These are phyloP conservation scores for Autographa pulchrina DNA, from an alignment of 2,888 invertebrate species.

Conservation along the genomic window DNA sequence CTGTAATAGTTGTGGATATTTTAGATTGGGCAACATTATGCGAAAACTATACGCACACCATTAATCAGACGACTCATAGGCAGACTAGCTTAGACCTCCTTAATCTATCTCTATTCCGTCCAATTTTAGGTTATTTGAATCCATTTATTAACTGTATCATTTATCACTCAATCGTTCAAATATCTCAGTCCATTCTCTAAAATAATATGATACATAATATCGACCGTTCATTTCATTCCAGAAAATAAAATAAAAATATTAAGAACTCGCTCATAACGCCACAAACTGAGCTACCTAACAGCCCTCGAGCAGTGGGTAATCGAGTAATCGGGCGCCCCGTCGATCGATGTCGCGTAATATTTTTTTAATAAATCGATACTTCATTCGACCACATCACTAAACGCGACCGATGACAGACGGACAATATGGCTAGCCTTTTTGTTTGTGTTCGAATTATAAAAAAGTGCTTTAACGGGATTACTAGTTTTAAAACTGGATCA, in stretches of 20 bases:
- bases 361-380: slow-evolving; percentile 72
- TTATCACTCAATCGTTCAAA: neutral
- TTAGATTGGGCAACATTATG: neutral
- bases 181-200: neutral
- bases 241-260: slow-evolving; percentile 32
- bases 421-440: slow-evolving; percentile 44
- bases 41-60: neutral
- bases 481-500: slow-evolving; percentile 36
- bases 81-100: neutral
- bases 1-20: neutral
- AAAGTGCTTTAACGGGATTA: slow-evolving; percentile 35
- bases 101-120: slow-evolving; percentile 1
- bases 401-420: slow-evolving; percentile 60
- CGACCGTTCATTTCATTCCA: neutral
- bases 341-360: slow-evolving; percentile 68
- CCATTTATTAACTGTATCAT: neutral
- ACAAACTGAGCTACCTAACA: slow-evolving; percentile 55
- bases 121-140: neutral
- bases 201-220: neutral
- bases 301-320: slow-evolving; percentile 67
- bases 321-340: slow-evolving; percentile 72
- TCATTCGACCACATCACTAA: slow-evolving; percentile 66
- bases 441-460: slow-evolving; percentile 31
- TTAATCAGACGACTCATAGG: neutral
- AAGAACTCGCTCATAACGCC: slow-evolving; percentile 50